Evolutionary conservation across 1,140 invertebrate genomes (phyloP).

Genomic region (Leucophenga varia): DNA sequence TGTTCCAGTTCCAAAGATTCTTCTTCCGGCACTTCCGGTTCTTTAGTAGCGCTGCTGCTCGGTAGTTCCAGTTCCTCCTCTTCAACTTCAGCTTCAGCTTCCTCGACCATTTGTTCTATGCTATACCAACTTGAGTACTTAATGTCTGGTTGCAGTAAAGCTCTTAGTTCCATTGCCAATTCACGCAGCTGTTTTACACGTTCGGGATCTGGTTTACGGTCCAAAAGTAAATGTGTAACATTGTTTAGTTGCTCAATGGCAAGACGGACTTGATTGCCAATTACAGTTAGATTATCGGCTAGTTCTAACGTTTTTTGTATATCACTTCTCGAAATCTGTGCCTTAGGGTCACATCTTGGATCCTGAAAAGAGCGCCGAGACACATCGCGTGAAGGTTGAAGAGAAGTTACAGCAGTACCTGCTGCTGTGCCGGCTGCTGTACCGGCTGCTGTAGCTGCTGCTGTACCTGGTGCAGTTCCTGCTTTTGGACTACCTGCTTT

Average conservation of each 20-base stretch:
- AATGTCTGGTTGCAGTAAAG: slow-evolving; percentile 25
- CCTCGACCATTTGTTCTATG: slow-evolving; percentile 9
- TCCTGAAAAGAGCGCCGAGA: no score
- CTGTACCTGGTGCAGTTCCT: background rate
- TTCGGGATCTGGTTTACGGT: slow-evolving; percentile 26
- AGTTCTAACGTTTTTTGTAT: slow-evolving; percentile 33
- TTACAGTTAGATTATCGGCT: slow-evolving; percentile 23
- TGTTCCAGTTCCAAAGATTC: slow-evolving; percentile 26
- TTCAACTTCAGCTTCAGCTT: slow-evolving; percentile 13
- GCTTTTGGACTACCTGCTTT: no score
- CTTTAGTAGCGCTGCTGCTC: slow-evolving; percentile 1
- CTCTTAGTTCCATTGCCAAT: slow-evolving; percentile 27
- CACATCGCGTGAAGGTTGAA: no score
- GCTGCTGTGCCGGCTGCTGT: background rate
- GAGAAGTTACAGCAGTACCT: background rate
- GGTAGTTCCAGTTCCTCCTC: slow-evolving; percentile 15
- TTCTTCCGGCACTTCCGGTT: slow-evolving; percentile 20
- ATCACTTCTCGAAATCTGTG: slow-evolving; percentile 33
- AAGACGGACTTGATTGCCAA: slow-evolving; percentile 29
- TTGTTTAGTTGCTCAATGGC: slow-evolving; percentile 44
- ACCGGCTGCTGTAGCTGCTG: background rate
- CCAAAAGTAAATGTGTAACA: slow-evolving; percentile 35
- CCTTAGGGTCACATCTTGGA: background rate
- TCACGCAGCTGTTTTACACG: slow-evolving; percentile 26
- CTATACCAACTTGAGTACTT: slow-evolving; percentile 33